A percentile compares a stretch with the other conserved stretches of the same genome.
phyloP scores from a whole-genome alignment of 2,797 vertebrate species.

The Squalus acanthias region DNA sequence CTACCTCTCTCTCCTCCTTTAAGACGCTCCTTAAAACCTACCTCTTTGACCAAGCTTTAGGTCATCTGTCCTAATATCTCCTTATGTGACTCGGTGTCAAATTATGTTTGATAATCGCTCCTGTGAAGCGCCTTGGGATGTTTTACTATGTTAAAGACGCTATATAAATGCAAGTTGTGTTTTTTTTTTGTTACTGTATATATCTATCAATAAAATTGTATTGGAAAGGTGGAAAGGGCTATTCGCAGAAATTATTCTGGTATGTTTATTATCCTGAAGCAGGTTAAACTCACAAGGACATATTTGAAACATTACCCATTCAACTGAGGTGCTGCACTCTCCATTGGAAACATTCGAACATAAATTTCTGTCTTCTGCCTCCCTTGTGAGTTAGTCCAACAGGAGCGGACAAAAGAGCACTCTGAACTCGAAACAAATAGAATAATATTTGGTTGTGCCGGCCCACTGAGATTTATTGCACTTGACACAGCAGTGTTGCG shows the following conservation, averaged over 20 bases:
- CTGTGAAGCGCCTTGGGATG: too few species aligned
- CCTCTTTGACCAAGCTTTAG: too few species aligned
- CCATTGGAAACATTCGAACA: too few species aligned
- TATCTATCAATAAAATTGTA: background rate
- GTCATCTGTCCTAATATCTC: too few species aligned
- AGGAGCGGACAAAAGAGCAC: background rate
- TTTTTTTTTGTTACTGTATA: background rate
- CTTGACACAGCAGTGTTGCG: slow-evolving; percentile 15
- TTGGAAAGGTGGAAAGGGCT: background rate
- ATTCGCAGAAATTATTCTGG: background rate
- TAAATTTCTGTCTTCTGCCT: background rate
- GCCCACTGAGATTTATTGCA: slow-evolving; percentile 20
- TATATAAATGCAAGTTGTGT: background rate
- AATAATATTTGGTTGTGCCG: slow-evolving; percentile 23
- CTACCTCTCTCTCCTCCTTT: too few species aligned
- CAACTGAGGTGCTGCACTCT: background rate
- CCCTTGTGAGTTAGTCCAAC: background rate
- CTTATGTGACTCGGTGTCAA: too few species aligned
- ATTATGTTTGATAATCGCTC: too few species aligned
- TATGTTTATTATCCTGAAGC: background rate
- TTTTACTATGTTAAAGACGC: too few species aligned
- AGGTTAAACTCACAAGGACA: background rate
- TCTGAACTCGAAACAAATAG: background rate
- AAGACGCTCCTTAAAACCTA: too few species aligned
- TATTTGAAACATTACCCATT: background rate